A percentile compares a stretch with the other conserved stretches of the same genome.
Conservation (phyloP, 2,797 vertebrate species). For the Siniperca undulata region DNA sequence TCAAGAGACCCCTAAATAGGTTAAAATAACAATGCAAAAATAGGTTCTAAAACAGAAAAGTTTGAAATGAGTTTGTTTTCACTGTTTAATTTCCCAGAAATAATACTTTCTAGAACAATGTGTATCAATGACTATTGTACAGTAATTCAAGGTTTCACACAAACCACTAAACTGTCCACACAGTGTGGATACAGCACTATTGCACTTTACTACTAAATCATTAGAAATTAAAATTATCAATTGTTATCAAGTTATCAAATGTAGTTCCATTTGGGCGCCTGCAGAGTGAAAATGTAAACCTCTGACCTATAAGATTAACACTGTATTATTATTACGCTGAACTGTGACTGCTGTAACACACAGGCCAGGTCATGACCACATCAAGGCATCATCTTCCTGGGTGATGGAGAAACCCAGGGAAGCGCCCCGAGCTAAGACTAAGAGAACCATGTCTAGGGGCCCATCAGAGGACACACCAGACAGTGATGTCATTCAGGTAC, state of each 20-base stretch:
- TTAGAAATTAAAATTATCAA: not conserved
- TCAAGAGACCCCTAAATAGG: not conserved
- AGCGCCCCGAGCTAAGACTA: constrained; percentile 74
- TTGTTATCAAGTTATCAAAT: not conserved
- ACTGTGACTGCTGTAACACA: constrained; percentile 40
- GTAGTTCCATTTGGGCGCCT: not conserved
- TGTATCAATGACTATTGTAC: not conserved
- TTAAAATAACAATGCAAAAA: not conserved
- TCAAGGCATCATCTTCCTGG: constrained; percentile 88
- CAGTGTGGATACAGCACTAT: not conserved
- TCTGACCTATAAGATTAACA: not conserved
- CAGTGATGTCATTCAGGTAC: constrained; percentile 75
- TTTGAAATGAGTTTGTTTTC: not conserved
- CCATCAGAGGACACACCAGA: constrained; percentile 89
- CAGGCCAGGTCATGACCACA: constrained; percentile 83
- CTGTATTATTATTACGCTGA: constrained; percentile 15
- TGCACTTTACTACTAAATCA: not conserved
- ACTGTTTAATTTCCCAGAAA: not conserved
- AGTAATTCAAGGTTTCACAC: not conserved
- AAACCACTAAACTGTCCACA: not conserved
- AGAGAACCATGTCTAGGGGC: constrained; percentile 86
- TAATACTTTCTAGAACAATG: not conserved
- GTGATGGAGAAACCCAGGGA: constrained; percentile 89
- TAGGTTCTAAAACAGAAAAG: not conserved
- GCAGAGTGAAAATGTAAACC: not conserved